phyloP scores from a whole-genome alignment of 1,140 invertebrate species.

The Papilio helenus region DNA sequence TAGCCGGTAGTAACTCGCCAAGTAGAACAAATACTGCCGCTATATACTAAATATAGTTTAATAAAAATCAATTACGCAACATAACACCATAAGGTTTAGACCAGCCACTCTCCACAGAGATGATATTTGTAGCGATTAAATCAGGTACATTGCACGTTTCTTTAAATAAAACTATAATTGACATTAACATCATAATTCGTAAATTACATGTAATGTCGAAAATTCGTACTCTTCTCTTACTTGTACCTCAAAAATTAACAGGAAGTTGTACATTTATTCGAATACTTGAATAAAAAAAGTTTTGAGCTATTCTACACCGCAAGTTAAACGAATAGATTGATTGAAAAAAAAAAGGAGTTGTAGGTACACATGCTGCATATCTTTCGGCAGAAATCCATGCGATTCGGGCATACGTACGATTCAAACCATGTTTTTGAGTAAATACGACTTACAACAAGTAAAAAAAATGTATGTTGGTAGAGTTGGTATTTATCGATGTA shows the following conservation, averaged over 20 bases:
- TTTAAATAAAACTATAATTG: background rate
- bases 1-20: background rate
- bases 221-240: too few relatives aligned
- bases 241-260: too few relatives aligned
- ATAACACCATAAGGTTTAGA: slow-evolving; percentile 20
- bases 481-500: slow-evolving; percentile 33
- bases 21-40: background rate
- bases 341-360: background rate
- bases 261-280: too few relatives aligned
- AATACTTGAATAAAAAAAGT: too few relatives aligned
- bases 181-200: background rate
- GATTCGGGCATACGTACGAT: background rate
- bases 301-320: background rate
- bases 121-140: slow-evolving; percentile 21
- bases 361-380: background rate
- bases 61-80: slow-evolving; percentile 30
- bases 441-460: background rate
- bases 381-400: background rate
- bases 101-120: slow-evolving; percentile 9
- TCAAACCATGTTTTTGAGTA: background rate
- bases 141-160: background rate
- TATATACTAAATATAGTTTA: slow-evolving; percentile 14
- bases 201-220: too few relatives aligned
- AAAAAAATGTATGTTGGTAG: slow-evolving; percentile 15
- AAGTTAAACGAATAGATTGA: background rate